These are phyloP conservation scores for Idaea dimidiata DNA, from an alignment of 2,888 invertebrate species.

Conservation along the genomic window DNA sequence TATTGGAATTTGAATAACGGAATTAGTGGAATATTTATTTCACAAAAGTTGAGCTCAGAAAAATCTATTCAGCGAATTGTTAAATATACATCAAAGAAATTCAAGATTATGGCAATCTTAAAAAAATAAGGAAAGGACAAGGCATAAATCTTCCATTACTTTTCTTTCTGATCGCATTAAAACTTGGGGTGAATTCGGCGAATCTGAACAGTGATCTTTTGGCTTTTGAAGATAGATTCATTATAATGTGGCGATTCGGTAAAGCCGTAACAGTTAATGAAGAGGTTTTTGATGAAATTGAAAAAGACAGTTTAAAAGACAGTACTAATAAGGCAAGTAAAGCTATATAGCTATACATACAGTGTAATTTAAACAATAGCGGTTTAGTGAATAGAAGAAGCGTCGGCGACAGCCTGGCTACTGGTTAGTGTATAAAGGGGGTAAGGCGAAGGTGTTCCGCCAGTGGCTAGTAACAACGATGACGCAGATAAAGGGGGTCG, in stretches of 20 bases:
- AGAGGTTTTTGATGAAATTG: background rate
- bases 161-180: slow-evolving; percentile 1
- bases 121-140: background rate
- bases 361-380: background rate
- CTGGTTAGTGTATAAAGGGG: slow-evolving; percentile 35
- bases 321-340: background rate
- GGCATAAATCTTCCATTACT: slow-evolving; percentile 1
- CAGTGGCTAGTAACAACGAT: slow-evolving; percentile 77
- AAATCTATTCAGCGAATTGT: background rate
- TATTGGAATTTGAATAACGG: slow-evolving; percentile 3
- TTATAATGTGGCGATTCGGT: background rate
- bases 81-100: background rate
- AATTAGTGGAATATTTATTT: slow-evolving; percentile 1
- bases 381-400: background rate
- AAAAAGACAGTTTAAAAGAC: background rate
- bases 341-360: background rate
- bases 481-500: slow-evolving; percentile 76
- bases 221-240: background rate
- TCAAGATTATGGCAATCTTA: background rate
- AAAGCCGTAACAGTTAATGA: background rate
- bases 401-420: background rate
- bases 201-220: background rate
- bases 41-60: background rate
- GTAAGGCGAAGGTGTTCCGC: slow-evolving; percentile 58
- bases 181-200: background rate